Conservation (phyloP, 2,113 vertebrate species). For the Merops nubicus region DNA sequence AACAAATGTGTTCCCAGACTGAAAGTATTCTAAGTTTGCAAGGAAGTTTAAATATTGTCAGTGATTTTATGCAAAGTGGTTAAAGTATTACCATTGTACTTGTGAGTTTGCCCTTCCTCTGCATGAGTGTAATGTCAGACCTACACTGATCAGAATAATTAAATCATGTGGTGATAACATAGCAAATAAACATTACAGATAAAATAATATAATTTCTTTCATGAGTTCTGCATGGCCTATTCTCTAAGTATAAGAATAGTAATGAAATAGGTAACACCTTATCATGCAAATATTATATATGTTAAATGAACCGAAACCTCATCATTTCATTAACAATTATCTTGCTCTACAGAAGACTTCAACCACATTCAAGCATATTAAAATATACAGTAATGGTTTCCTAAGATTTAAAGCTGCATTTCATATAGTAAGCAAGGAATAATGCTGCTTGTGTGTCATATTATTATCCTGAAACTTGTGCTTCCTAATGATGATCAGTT, state of each 20-base stretch:
- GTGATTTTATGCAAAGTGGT: background rate
- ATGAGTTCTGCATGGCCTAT: constrained; percentile 7
- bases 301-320: constrained; percentile 21
- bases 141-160: constrained; percentile 1
- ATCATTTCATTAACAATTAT: constrained; percentile 57
- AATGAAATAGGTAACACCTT: background rate
- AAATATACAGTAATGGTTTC: constrained; percentile 12
- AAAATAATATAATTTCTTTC: background rate
- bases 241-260: constrained; percentile 3
- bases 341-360: background rate
- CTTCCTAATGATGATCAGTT: background rate
- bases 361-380: constrained; percentile 36
- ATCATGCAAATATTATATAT: constrained; percentile 3
- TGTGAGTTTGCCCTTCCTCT: background rate
- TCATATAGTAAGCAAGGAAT: background rate
- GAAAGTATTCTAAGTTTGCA: constrained; percentile 22
- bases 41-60: constrained; percentile 22
- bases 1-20: background rate
- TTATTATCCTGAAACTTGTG: background rate
- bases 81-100: background rate
- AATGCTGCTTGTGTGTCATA: background rate
- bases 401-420: constrained; percentile 25
- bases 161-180: constrained; percentile 9
- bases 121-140: background rate
- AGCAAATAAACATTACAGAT: constrained; percentile 20